Evolutionary conservation across 2,797 vertebrate species (phyloP).

Genomic region (Taenioides sp.): DNA sequence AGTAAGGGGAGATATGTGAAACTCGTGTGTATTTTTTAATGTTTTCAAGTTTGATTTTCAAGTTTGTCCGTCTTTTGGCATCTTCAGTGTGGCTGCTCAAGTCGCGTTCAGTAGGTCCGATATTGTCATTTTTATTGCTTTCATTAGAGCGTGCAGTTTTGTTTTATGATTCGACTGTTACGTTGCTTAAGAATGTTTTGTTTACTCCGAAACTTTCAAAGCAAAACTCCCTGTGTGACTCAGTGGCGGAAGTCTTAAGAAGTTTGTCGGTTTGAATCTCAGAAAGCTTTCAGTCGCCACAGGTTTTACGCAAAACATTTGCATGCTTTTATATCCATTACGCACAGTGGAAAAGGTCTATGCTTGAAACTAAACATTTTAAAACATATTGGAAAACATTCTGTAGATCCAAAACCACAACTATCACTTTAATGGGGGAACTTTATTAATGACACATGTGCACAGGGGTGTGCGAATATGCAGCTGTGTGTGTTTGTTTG

Average conservation of each 20-base stretch:
- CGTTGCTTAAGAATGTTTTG: neutral
- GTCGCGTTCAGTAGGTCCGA: neutral
- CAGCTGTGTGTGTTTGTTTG: neutral
- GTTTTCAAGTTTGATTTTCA: neutral
- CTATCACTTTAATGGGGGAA: neutral
- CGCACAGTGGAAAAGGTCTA: constrained; percentile 16
- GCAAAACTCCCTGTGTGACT: neutral
- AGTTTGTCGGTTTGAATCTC: constrained; percentile 52
- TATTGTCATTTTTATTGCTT: neutral
- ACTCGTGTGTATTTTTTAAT: neutral
- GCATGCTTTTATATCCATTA: constrained; percentile 27
- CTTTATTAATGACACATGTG: neutral
- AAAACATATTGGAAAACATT: too few relatives aligned
- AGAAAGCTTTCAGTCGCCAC: constrained; percentile 14
- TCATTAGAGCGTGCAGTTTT: neutral
- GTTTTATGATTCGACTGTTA: neutral
- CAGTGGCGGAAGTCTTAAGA: neutral
- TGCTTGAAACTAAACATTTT: too few relatives aligned
- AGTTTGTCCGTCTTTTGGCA: neutral
- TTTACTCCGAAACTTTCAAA: neutral
- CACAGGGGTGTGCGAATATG: neutral
- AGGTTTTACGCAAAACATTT: neutral
- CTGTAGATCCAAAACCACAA: neutral
- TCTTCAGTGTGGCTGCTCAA: neutral
- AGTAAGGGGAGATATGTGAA: neutral